Evolutionary conservation across 2,797 vertebrate genomes (phyloP).

Genomic region (Ptychobarbus kaznakovi): DNA sequence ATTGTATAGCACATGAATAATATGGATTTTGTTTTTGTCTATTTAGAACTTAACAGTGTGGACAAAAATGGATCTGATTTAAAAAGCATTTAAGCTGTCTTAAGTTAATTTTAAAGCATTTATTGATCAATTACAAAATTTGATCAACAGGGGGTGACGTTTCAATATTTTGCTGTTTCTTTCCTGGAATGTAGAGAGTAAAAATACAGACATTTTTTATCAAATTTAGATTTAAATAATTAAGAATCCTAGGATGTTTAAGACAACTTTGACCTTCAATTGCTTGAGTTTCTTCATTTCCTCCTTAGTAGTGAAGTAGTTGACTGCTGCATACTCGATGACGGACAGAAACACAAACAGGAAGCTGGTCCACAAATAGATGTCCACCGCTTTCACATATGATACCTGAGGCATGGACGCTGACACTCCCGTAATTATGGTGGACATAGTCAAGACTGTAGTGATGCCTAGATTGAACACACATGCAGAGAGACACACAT

Average conservation of each 20-base stretch:
- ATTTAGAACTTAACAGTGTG: not conserved
- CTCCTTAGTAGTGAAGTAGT: slow-evolving; percentile 90
- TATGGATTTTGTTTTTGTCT: not conserved
- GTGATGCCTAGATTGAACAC: slow-evolving; percentile 67
- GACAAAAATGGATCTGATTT: not conserved
- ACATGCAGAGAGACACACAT: not conserved
- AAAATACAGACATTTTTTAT: not conserved
- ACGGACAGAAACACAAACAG: slow-evolving; percentile 92
- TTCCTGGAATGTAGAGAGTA: not conserved
- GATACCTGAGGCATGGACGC: slow-evolving; percentile 92
- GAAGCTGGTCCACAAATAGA: slow-evolving; percentile 93
- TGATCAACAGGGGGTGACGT: slow-evolving; percentile 62
- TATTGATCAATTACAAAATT: not conserved
- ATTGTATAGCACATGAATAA: not conserved
- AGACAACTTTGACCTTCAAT: slow-evolving; percentile 78
- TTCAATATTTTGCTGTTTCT: not conserved
- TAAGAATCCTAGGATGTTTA: not conserved
- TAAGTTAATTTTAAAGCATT: not conserved
- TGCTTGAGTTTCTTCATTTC: slow-evolving; percentile 85
- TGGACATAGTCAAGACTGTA: slow-evolving; percentile 91
- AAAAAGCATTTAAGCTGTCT: not conserved
- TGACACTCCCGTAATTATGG: slow-evolving; percentile 88
- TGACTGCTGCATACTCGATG: slow-evolving; percentile 89
- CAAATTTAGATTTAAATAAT: not conserved
- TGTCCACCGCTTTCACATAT: slow-evolving; percentile 90